Base-by-base conservation (phyloP, 2,888 invertebrate species). In the Hirtodrosophila duncani region DNA sequence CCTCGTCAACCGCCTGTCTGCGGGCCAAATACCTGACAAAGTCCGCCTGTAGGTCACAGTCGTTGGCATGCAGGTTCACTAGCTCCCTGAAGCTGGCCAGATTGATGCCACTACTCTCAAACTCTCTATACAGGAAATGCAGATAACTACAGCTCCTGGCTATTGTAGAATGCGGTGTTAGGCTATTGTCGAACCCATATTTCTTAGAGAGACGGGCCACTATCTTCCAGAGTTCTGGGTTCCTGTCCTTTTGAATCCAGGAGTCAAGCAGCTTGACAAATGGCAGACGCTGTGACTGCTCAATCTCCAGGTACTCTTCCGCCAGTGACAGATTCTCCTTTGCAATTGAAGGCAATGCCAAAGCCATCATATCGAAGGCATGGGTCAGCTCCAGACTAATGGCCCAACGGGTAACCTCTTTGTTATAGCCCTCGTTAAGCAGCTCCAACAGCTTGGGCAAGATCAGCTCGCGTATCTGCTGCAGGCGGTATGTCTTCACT, bases 61-160 rank as follows among this genome's bases (percentile, higher is more conserved):
- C 90, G 23, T 89, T 89, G 14, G 84, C 81, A 5, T 93, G 91
- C 80, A 95, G 94, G 74, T 90, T 90, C 0, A 93, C 91, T 88
- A 96, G 90, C 86, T 97, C 96, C 63, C 92, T 91, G 91, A 94
- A 96, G 57, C 94, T 93, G 60, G 92, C 91, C 39, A 88, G 86
- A 88, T 93, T 92, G 67, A 96, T 90, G 78, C 90, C 90, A 58
- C 91, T 90, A 75, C 94, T 94, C 31, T 90, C 88, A 84, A 92
- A 96, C 81, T 92, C 91, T 78, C 93, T 93, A 80, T 92, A 90
- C 30, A 96, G 88, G 85, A 94, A 95, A 64, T 92, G 91, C 34
- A 96, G 84, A 14, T 94, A 93, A 56, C 94, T 92, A 78, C 91
- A 90, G 38, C 92, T 92, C 60, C 94, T 90, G 70, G 91, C 91